Evolutionary conservation across 1,140 invertebrate genomes (phyloP).

Genomic region (Galleria mellonella): DNA sequence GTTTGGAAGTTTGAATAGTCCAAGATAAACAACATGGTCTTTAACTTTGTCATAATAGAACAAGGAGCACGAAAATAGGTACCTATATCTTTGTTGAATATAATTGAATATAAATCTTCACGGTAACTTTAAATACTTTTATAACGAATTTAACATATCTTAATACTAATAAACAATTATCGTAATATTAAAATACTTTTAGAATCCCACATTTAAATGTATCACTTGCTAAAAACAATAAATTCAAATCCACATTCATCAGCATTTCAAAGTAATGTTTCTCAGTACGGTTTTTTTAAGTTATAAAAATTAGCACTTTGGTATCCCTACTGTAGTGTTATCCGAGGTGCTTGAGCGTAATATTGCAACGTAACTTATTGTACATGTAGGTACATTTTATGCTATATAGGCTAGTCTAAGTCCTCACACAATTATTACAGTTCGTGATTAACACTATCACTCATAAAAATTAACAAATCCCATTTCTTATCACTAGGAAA

Average conservation of each 20-base stretch:
- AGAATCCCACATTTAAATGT: constrained; percentile 33
- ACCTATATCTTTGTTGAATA: constrained; percentile 27
- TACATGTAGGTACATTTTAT: constrained; percentile 30
- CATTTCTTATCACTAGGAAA: constrained; percentile 10
- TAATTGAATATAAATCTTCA: constrained; percentile 31
- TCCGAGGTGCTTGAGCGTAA: constrained; percentile 26
- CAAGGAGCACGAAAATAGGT: constrained; percentile 33
- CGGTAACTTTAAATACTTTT: constrained; percentile 37
- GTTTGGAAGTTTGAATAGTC: not conserved
- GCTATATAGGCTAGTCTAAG: constrained; percentile 23
- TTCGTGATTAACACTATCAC: constrained; percentile 28
- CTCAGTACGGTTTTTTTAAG: not conserved
- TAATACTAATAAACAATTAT: constrained; percentile 46
- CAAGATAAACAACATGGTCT: constrained; percentile 5
- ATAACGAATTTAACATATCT: constrained; percentile 53
- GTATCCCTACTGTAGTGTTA: constrained; percentile 10
- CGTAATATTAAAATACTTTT: constrained; percentile 46
- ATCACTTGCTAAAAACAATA: constrained; percentile 28
- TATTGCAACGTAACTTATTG: constrained; percentile 28
- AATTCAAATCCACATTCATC: constrained; percentile 24
- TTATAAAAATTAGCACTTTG: constrained; percentile 15
- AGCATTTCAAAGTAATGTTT: no score
- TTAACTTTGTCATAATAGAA: constrained; percentile 11
- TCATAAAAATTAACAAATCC: constrained; percentile 21
- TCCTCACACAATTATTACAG: constrained; percentile 42